Conservation (phyloP, 2,888 invertebrate genomes). For the Mimachlamys varia region DNA sequence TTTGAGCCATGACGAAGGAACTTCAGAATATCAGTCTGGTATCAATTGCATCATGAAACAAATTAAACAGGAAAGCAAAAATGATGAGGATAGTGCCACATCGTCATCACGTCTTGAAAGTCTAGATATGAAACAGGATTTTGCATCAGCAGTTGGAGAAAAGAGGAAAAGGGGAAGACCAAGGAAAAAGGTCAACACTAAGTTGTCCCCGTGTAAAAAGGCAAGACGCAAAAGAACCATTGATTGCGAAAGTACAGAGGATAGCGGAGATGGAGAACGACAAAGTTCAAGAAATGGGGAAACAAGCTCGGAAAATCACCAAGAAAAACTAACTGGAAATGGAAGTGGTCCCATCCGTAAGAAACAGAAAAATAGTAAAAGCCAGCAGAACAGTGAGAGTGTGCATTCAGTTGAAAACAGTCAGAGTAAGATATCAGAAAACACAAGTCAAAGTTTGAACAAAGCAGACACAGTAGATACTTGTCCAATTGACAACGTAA, state of each 20-base stretch:
- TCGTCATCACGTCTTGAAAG: background rate
- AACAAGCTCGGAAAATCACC: background rate
- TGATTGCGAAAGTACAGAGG: background rate
- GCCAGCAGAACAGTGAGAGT: background rate
- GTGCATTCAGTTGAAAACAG: background rate
- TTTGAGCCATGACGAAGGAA: slow-evolving; percentile 10
- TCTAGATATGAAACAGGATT: background rate
- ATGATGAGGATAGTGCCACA: slow-evolving; percentile 42
- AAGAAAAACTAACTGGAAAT: background rate
- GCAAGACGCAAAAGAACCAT: background rate
- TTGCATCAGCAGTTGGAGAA: background rate
- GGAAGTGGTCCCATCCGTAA: background rate
- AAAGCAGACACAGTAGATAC: no score
- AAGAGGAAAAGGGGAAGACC: slow-evolving; percentile 15
- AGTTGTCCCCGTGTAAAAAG: background rate
- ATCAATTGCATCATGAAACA: slow-evolving; percentile 44
- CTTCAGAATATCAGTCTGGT: slow-evolving; percentile 31
- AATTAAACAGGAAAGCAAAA: slow-evolving; percentile 44
- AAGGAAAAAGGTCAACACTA: background rate
- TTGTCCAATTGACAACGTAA: no score
- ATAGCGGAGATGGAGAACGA: background rate
- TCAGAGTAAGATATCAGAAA: background rate
- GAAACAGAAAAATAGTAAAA: background rate
- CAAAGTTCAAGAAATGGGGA: background rate
- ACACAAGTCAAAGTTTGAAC: background rate